Evolutionary conservation across 2,888 invertebrate species (phyloP).

Genomic region (Meiosimyza decipiens): DNA sequence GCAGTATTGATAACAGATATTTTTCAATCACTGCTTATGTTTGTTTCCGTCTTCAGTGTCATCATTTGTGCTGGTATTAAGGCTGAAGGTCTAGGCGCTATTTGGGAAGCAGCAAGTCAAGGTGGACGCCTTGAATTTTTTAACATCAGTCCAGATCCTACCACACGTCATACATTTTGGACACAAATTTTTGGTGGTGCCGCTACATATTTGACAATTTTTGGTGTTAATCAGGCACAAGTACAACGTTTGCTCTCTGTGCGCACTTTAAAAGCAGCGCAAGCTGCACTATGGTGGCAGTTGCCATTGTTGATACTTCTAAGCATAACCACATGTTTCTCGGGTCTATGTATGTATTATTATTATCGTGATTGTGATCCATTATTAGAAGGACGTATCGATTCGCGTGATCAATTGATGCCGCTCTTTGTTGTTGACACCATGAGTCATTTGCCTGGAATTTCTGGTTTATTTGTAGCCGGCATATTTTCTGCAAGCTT

Average conservation of each 20-base stretch:
- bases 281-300: conserved; percentile 80
- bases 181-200: conserved; percentile 83
- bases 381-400: conserved; percentile 71
- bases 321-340: conserved; percentile 79
- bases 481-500: conserved; percentile 92
- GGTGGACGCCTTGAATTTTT: conserved; percentile 78
- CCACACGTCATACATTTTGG: conserved; percentile 86
- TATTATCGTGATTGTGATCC: conserved; percentile 88
- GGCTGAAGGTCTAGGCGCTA: conserved; percentile 76
- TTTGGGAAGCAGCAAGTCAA: conserved; percentile 77
- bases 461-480: conserved; percentile 90
- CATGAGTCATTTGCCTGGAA: conserved; percentile 78
- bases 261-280: conserved; percentile 76
- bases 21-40: conserved; percentile 87
- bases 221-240: conserved; percentile 90
- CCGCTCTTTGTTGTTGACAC: conserved; percentile 82
- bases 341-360: conserved; percentile 87
- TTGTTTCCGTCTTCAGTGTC: conserved; percentile 81
- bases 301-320: conserved; percentile 82
- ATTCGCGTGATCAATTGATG: conserved; percentile 81
- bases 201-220: conserved; percentile 82
- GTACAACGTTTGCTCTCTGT: conserved; percentile 80
- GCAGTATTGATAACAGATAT: conserved; percentile 90
- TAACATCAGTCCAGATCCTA: conserved; percentile 81
- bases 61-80: conserved; percentile 79